Conservation (phyloP, 2,888 invertebrate species). For the Eucriotettix oculatus region DNA sequence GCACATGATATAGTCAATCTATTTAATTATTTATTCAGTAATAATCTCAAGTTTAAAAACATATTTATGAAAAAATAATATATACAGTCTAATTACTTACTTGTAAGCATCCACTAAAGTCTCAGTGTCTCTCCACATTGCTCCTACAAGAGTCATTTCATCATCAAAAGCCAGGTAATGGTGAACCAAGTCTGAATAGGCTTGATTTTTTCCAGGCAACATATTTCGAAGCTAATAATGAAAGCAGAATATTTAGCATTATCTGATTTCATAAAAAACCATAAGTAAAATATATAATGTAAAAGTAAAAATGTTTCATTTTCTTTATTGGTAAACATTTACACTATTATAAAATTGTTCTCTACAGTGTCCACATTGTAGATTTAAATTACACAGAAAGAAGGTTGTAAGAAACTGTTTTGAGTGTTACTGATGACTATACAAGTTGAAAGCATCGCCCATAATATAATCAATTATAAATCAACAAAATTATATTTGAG, state of each 20-base stretch:
- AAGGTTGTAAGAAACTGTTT: too few species aligned
- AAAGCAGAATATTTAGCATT: background rate
- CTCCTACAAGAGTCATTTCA: slow-evolving; percentile 37
- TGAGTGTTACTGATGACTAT: too few species aligned
- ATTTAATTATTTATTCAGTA: background rate
- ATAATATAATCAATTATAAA: too few species aligned
- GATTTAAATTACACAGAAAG: too few species aligned
- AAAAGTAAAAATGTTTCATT: background rate
- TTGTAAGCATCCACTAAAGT: slow-evolving; percentile 32
- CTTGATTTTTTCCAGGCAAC: slow-evolving; percentile 20
- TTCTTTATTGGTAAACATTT: too few species aligned
- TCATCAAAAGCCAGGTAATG: slow-evolving; percentile 37
- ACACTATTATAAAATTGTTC: too few species aligned
- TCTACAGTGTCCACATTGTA: too few species aligned
- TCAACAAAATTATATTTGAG: background rate
- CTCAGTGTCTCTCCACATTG: slow-evolving; percentile 37
- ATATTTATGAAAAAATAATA: background rate
- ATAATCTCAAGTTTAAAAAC: background rate
- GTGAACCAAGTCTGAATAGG: slow-evolving; percentile 28
- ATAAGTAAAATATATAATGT: background rate
- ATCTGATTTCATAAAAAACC: background rate
- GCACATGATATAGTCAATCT: too few species aligned
- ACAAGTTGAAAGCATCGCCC: too few species aligned
- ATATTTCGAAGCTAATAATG: slow-evolving; percentile 12
- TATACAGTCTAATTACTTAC: slow-evolving; percentile 3